A percentile compares a stretch with the other conserved stretches of the same genome.
Conservation (phyloP, 2,797 vertebrate species). For the Sorex maritimensis region DNA sequence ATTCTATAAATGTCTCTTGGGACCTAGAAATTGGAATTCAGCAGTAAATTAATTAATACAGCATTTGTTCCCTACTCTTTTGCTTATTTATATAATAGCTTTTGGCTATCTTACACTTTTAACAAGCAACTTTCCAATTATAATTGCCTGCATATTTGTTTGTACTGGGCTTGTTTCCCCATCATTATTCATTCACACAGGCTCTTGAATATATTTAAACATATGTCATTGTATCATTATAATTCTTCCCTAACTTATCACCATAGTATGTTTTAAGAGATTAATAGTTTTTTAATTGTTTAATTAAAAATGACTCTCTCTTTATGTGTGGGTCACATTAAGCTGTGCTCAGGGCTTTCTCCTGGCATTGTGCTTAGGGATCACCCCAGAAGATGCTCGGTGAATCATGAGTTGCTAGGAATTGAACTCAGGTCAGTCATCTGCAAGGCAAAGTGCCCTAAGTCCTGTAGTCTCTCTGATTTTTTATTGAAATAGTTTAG, state of each 20-base stretch:
- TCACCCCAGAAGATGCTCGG: no score
- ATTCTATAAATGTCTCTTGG: no score
- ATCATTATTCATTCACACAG: not conserved
- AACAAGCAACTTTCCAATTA: not conserved
- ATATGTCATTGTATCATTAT: not conserved
- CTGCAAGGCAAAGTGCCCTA: no score
- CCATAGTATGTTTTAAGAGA: slow-evolving; percentile 27
- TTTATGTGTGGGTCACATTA: no score
- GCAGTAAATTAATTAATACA: not conserved
- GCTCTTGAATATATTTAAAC: not conserved
- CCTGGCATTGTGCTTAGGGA: no score
- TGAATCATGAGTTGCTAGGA: no score
- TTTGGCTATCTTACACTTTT: slow-evolving; percentile 16
- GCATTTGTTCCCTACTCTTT: not conserved
- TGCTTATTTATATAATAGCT: not conserved
- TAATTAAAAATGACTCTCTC: not conserved
- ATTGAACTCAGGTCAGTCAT: no score
- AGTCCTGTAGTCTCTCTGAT: not conserved
- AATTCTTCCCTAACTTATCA: not conserved
- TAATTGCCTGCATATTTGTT: not conserved
- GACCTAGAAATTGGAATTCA: no score
- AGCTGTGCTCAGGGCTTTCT: no score
- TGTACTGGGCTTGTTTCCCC: not conserved
- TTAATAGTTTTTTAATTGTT: not conserved
- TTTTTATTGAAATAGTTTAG: not conserved